Conservation (phyloP, 64 coral and sea anemone species). For the Montipora capricornis region DNA sequence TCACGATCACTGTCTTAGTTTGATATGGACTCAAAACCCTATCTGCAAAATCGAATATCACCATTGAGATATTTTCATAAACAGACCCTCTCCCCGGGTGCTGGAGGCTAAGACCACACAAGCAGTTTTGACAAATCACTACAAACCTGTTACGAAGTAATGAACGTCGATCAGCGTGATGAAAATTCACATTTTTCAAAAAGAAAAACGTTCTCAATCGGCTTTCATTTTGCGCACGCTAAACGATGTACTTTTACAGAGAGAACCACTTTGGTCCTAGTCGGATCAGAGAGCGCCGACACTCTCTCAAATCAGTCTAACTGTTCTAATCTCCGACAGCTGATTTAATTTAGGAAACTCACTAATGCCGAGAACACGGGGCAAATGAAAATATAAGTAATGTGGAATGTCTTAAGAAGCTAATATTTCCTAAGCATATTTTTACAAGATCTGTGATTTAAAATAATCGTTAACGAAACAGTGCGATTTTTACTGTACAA, state of each 20-base stretch:
- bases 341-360: neutral
- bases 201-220: neutral
- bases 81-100: neutral
- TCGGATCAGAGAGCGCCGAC: neutral
- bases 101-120: neutral
- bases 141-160: neutral
- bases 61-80: neutral
- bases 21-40: neutral
- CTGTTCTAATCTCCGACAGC: neutral
- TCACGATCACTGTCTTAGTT: neutral
- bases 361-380: neutral
- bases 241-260: neutral
- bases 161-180: neutral
- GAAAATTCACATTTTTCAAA: neutral
- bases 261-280: neutral
- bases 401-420: neutral
- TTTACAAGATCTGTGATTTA: neutral
- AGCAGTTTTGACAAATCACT: neutral
- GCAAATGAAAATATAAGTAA: neutral
- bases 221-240: too few species aligned
- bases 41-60: slow-evolving; percentile 19
- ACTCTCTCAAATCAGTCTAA: neutral
- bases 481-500: neutral
- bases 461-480: neutral
- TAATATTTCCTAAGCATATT: neutral